Evolutionary conservation across 1,140 invertebrate genomes (phyloP), one percentile per base, ranked within the genome.

Genomic region (Eueides isabella): DNA sequence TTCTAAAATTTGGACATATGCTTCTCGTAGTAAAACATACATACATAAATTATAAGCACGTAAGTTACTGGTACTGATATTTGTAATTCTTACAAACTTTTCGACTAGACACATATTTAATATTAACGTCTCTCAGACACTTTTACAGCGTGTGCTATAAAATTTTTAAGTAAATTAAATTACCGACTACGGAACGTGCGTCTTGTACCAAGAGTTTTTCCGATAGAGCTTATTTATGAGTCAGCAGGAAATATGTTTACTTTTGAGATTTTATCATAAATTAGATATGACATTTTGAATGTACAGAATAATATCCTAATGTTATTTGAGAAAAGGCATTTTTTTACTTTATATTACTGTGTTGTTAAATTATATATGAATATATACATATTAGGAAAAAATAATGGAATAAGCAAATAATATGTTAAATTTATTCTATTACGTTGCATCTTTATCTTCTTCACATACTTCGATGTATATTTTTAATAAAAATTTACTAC

Each of bases 131-230:
- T 55, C 23, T n/a, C 19, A 55, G 48, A 55, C 48, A 55, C 48
- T 55, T 55, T 67, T 55, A 38, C 29, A 67, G 41, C 29, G 28
- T 67, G 29, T 55, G 38, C 28, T 67, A 5, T 67, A 33, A 67
- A 67, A 67, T 44, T 44, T 67, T 67, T 44, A 44, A 29, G 38
- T n/a, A 67, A 67, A 48, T 67, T 67, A 67, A 67, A 67, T 48
- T 48, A 67, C 19, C 16, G 9, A n/a, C 1, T 48, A 19, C 41
- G 35, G 35, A 41, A 41, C 26, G 64, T 66, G 35, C 31, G 64
- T 66, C 33, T 66, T 38, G 7, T 66, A 38, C 16, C 29, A 26
- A 38, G 33, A 38, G 48, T 55, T 55, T 55, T 55, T 55, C 23
- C 48, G 19, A 55, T 55, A 12, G 48, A 55, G 19, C 48, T 55